These are phyloP conservation scores for Drosophila erecta DNA, from an alignment of 1,140 invertebrate genomes.

Conservation along the genomic window DNA sequence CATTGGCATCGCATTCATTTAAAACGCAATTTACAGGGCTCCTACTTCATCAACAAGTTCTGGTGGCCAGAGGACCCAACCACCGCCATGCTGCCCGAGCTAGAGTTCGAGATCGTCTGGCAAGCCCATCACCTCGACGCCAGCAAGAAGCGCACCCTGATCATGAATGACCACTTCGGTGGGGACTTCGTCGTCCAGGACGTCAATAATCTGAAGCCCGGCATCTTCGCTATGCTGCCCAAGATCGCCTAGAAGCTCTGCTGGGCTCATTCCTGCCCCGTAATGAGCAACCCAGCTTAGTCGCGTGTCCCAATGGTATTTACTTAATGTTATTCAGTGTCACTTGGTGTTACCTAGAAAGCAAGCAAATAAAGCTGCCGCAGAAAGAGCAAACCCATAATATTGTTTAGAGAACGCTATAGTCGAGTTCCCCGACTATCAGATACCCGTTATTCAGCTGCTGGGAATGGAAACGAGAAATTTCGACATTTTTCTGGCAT, in stretches of 20 bases:
- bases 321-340: conserved; percentile 36
- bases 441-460: too few relatives aligned
- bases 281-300: conserved; percentile 12
- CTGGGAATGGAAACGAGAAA: too few relatives aligned
- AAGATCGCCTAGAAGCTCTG: conserved; percentile 35
- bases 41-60: conserved; percentile 79
- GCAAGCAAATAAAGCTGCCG: conserved; percentile 42
- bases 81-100: conserved; percentile 68
- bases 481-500: too few relatives aligned
- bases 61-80: conserved; percentile 80
- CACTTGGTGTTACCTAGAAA: conserved; percentile 20
- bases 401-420: too few relatives aligned
- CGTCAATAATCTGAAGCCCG: conserved; percentile 75
- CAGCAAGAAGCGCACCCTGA: conserved; percentile 62
- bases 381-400: conserved; percentile 3
- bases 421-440: too few relatives aligned
- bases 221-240: conserved; percentile 74
- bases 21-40: conserved; percentile 70
- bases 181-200: conserved; percentile 74
- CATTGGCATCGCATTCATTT: conserved; percentile 47
- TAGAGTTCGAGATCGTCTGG: conserved; percentile 73
- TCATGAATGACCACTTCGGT: conserved; percentile 67
- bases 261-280: background rate
- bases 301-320: conserved; percentile 66
- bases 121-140: conserved; percentile 61